A percentile compares a stretch with the other conserved stretches of the same genome.
phyloP scores from a whole-genome alignment of 2,888 invertebrate species.

The Embidobia sp. region DNA sequence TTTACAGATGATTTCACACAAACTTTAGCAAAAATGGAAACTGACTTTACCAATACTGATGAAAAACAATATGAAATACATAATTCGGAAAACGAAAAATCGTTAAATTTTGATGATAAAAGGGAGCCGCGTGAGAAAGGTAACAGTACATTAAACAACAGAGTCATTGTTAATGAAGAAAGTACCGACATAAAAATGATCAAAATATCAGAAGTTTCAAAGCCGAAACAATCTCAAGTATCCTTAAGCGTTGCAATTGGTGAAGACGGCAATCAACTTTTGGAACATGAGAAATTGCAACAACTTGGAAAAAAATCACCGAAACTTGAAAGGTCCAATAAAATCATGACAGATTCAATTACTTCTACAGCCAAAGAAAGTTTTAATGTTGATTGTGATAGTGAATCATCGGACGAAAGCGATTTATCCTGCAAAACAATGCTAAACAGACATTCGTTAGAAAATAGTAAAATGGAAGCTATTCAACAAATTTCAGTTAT shows the following conservation, averaged over 20 bases:
- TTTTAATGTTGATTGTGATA: constrained; percentile 68
- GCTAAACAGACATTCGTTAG: constrained; percentile 73
- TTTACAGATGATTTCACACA: constrained; percentile 57
- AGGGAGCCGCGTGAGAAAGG: neutral
- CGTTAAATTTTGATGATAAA: constrained; percentile 1
- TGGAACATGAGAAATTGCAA: constrained; percentile 26
- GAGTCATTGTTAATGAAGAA: constrained; percentile 25
- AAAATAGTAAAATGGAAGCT: constrained; percentile 5
- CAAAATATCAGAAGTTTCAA: constrained; percentile 20
- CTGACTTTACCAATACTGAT: neutral
- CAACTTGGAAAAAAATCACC: constrained; percentile 27
- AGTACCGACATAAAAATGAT: constrained; percentile 7
- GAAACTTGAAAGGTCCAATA: constrained; percentile 43
- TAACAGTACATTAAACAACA: neutral
- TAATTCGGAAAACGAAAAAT: neutral
- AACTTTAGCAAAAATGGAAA: constrained; percentile 6
- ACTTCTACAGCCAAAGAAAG: constrained; percentile 6
- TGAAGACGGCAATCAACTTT: constrained; percentile 34
- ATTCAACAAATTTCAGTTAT: neutral
- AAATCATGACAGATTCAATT: constrained; percentile 49
- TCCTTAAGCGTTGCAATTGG: constrained; percentile 36
- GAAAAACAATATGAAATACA: neutral
- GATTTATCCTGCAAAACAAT: constrained; percentile 78
- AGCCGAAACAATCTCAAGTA: constrained; percentile 11
- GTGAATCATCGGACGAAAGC: constrained; percentile 76